Conservation (phyloP, 2,888 invertebrate species). For the Melanostoma scalare region DNA sequence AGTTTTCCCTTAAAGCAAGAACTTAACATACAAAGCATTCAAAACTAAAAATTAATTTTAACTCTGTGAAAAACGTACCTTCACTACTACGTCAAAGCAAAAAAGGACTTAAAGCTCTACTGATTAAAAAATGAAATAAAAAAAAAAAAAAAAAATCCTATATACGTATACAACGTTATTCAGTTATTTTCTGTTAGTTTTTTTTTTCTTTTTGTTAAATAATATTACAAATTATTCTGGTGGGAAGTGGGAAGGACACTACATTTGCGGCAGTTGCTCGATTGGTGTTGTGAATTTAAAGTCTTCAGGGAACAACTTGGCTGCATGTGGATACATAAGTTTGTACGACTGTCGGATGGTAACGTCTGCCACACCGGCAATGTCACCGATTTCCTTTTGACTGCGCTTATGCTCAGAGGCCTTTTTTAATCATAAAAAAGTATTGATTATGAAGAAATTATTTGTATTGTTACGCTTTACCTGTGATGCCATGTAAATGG, state of each 20-base stretch:
- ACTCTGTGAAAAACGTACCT: too few relatives aligned
- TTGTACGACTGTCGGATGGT: conserved; percentile 99
- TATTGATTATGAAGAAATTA: neutral
- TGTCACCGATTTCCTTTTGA: conserved; percentile 98
- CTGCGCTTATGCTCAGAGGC: conserved; percentile 97
- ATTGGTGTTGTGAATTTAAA: conserved; percentile 97
- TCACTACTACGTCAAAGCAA: too few relatives aligned
- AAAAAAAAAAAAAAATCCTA: conserved; percentile 28
- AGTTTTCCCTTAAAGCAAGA: too few relatives aligned
- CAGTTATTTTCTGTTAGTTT: too few relatives aligned
- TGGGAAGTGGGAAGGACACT: conserved; percentile 69
- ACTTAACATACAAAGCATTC: neutral
- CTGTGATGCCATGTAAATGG: conserved; percentile 99
- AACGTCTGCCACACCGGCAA: conserved; percentile 98
- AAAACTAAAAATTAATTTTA: neutral
- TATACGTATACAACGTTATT: conserved; percentile 37
- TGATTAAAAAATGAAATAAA: conserved; percentile 54
- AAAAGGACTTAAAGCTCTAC: conserved; percentile 34
- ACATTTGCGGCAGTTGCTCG: conserved; percentile 95
- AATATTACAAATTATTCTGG: conserved; percentile 36
- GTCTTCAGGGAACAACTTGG: conserved; percentile 96
- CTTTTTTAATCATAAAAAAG: conserved; percentile 79
- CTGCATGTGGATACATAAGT: conserved; percentile 96
- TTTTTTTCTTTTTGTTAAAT: conserved; percentile 26
- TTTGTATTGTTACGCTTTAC: conserved; percentile 80